These are phyloP conservation scores for Polydrusus cervinus DNA, from an alignment of 2,888 invertebrate genomes.

Conservation along the genomic window DNA sequence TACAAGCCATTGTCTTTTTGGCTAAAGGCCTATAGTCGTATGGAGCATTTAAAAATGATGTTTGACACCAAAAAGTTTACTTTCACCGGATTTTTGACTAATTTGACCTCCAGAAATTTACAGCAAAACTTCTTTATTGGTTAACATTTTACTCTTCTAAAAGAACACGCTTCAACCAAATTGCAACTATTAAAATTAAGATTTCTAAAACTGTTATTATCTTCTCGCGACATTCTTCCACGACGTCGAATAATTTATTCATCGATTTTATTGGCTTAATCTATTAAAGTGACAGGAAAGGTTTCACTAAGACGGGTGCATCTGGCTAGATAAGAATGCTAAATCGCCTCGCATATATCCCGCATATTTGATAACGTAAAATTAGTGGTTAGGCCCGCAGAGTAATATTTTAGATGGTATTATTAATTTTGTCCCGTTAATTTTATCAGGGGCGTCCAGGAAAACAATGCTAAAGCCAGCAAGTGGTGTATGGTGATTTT, in stretches of 20 bases:
- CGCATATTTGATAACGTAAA: conserved; percentile 10
- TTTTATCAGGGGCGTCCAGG: neutral
- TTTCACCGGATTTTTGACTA: too few relatives aligned
- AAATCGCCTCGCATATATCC: conserved; percentile 14
- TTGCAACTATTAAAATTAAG: neutral
- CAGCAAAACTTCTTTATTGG: too few relatives aligned
- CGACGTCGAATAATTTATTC: conserved; percentile 6
- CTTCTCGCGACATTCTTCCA: neutral
- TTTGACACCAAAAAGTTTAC: too few relatives aligned
- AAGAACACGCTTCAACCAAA: neutral
- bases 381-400: conserved; percentile 12
- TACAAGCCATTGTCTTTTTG: too few relatives aligned
- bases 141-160: too few relatives aligned
- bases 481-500: too few relatives aligned
- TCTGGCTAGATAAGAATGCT: conserved; percentile 20
- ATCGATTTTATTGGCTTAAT: conserved; percentile 8
- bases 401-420: conserved; percentile 6
- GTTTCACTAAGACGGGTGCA: neutral
- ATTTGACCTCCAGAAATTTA: too few relatives aligned
- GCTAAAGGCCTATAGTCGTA: too few relatives aligned
- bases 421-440: conserved; percentile 20
- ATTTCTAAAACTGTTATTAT: neutral
- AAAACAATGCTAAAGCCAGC: too few relatives aligned
- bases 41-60: too few relatives aligned
- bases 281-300: neutral